phyloP scores from a whole-genome alignment of 2,113 vertebrate species.

The Entelurus aequoreus region DNA sequence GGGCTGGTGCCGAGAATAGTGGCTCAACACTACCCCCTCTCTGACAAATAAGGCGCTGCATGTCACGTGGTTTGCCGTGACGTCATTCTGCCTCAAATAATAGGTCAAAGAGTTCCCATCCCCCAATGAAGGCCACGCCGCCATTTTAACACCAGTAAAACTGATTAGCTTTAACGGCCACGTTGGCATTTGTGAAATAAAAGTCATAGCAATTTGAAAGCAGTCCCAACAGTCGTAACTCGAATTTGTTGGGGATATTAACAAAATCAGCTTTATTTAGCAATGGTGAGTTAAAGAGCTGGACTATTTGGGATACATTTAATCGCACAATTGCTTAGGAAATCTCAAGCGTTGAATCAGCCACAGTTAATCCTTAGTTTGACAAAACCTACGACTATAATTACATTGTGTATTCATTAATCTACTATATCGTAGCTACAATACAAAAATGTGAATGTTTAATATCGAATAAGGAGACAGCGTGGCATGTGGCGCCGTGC shows the following conservation, averaged over 20 bases:
- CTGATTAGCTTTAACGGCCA: conserved; percentile 31
- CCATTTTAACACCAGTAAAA: conserved; percentile 60
- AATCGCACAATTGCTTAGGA: neutral
- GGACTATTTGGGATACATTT: neutral
- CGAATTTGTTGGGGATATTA: neutral
- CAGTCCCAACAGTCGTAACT: neutral
- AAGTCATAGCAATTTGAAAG: neutral
- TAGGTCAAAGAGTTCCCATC: neutral
- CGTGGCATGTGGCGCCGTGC: too few species aligned
- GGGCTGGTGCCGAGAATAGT: too few species aligned
- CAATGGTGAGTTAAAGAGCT: neutral
- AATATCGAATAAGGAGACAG: too few species aligned
- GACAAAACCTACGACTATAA: neutral
- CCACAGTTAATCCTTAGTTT: neutral
- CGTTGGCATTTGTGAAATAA: conserved; percentile 3
- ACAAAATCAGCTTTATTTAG: neutral
- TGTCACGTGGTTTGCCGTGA: conserved; percentile 41
- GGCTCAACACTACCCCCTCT: conserved; percentile 42
- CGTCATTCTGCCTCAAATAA: conserved; percentile 29
- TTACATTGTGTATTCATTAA: too few species aligned
- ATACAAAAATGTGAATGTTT: too few species aligned
- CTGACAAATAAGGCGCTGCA: conserved; percentile 15
- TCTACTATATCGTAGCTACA: too few species aligned
- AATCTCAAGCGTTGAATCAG: neutral
- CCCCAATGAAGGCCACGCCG: conserved; percentile 11